Evolutionary conservation across 2,797 vertebrate species (phyloP), one percentile per base, ranked within the genome.

Genomic region (Pampus argenteus): DNA sequence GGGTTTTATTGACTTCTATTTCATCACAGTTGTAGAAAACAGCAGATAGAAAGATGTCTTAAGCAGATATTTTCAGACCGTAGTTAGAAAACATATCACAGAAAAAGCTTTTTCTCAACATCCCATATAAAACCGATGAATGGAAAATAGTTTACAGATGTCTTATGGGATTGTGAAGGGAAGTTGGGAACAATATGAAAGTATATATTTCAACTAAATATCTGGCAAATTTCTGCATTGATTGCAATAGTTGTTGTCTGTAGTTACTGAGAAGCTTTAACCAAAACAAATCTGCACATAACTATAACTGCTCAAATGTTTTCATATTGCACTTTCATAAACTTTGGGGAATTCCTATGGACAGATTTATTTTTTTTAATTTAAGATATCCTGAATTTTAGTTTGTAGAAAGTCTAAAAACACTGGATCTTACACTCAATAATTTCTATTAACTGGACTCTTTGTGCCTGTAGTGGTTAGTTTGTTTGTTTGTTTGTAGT

Each of bases 1-100:
- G 73, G 73, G 51, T 66, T 82, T 69, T 76, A 79, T 71, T 65
- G 79, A 86, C 70, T 81, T 60, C 40, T 6, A 8, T 63, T 81
- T 65, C 31, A 70, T 56, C 58, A 2, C 26, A n/a, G 17, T 18
- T 29, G 55, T 63, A 65, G 55, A 67, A 60, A 75, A 58, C 40
- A 25, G 55, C 6, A 52, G 56, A 11, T 5, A 20, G 51, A 25
- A 47, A 0, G 14, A 60, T 36, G 23, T 17, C 10, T 18, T 20
- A 3, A 22, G n/a, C 9, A 51, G 9, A 40, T 55, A 40, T 59
- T 29, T 78, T 20, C 2, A 55, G 20, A 40, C 20, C 11, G 42
- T 0, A 29, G 15, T 9, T 44, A 36, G 29, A 42, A 42, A 49
- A 47, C 25, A 31, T 31, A 47, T 14, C 6, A 15, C 14, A 31